Percentiles rank a stretch among this genome's conserved stretches.
These are phyloP conservation scores for Orthonyx spaldingii DNA, from an alignment of 2,113 vertebrate species.

Conservation along the genomic window DNA sequence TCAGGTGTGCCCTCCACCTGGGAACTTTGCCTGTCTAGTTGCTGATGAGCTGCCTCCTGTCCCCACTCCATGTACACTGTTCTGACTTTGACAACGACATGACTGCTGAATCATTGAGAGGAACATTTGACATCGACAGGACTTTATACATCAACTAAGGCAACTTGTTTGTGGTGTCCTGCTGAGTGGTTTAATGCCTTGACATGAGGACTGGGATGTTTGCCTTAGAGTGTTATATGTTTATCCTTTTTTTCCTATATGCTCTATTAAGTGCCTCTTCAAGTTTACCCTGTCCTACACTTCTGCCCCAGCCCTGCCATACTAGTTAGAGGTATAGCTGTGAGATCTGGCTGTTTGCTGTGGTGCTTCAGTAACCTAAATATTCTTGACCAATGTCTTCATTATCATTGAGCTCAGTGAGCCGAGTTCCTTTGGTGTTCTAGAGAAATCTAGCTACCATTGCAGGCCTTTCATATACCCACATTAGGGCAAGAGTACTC, in stretches of 20 bases:
- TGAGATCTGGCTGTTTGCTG: background rate
- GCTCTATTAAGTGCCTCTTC: background rate
- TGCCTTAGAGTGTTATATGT: background rate
- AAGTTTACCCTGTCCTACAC: background rate
- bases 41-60: background rate
- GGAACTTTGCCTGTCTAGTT: background rate
- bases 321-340: background rate
- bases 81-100: fast-evolving
- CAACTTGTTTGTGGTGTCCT: background rate
- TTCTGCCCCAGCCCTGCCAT: background rate
- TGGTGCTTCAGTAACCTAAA: background rate
- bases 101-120: background rate
- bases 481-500: background rate
- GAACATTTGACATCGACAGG: background rate
- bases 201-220: background rate
- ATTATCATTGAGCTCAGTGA: background rate
- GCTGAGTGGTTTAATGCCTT: background rate
- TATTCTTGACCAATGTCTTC: background rate
- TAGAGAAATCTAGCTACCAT: background rate
- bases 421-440: background rate
- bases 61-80: background rate
- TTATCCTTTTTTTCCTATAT: background rate
- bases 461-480: background rate
- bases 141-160: background rate
- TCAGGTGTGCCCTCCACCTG: background rate